These are phyloP conservation scores for Rhagoletis pomonella DNA, from an alignment of 1,140 invertebrate species.

Conservation along the genomic window DNA sequence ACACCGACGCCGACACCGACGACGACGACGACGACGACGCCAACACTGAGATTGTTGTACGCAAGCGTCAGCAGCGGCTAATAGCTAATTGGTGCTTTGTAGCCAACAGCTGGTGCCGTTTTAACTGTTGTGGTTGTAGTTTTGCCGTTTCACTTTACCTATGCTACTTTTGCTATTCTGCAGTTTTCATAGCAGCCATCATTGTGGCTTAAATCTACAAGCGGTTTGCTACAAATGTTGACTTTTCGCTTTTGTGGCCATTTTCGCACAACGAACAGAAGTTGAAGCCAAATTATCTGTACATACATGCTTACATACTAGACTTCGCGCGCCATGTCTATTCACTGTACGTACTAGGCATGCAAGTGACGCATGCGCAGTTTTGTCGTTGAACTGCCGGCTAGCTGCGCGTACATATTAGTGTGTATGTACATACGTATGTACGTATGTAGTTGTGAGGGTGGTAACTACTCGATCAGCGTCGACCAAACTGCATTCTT, in stretches of 20 bases:
- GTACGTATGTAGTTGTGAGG: not conserved
- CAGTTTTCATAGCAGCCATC: not conserved
- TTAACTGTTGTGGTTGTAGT: conserved; percentile 54
- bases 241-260: not conserved
- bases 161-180: not conserved
- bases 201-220: not conserved
- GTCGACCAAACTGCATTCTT: conserved; percentile 30
- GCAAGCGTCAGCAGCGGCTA: not conserved
- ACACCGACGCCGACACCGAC: not conserved
- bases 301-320: no score
- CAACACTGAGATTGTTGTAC: no score
- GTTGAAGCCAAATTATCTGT: not conserved
- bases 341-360: not conserved
- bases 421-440: not conserved
- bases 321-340: not conserved
- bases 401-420: not conserved
- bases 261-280: not conserved
- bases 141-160: conserved; percentile 37
- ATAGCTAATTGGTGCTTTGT: conserved; percentile 24
- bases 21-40: not conserved
- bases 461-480: conserved; percentile 5
- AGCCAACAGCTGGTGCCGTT: conserved; percentile 15
- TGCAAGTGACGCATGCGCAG: conserved; percentile 51
- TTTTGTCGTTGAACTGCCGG: conserved; percentile 9
- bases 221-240: conserved; percentile 1